A percentile compares a stretch with the other conserved stretches of the same genome.
Conservation (phyloP, 92 coral and sea anemone species). For the Paramuricea clavata region DNA sequence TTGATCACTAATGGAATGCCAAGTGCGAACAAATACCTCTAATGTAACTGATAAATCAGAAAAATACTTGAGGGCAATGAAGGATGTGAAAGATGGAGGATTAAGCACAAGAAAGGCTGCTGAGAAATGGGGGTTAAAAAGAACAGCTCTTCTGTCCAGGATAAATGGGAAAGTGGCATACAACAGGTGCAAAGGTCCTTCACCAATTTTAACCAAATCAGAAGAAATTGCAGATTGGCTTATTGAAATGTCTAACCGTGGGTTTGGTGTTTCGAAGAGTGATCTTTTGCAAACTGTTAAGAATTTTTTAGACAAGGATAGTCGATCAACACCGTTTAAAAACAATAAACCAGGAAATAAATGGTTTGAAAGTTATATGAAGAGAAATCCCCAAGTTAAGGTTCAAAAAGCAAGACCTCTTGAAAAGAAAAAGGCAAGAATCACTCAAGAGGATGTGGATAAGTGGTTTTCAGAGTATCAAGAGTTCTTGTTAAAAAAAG, state of each 20-base stretch:
- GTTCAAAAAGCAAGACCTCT: slow-evolving; percentile 58
- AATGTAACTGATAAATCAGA: too few relatives aligned
- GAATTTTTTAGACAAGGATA: slow-evolving; percentile 58
- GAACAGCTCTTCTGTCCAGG: slow-evolving; percentile 40
- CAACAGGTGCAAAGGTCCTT: slow-evolving; percentile 43
- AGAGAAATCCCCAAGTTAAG: slow-evolving; percentile 65
- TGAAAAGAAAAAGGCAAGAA: slow-evolving; percentile 64
- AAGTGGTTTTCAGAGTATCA: slow-evolving; percentile 58
- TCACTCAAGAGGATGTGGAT: slow-evolving; percentile 59
- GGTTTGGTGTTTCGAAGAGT: slow-evolving; percentile 61
- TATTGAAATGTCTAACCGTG: slow-evolving; percentile 57
- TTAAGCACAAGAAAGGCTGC: slow-evolving; percentile 35
- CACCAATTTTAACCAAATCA: slow-evolving; percentile 49
- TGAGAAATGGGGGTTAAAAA: slow-evolving; percentile 49
- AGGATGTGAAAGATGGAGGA: slow-evolving; percentile 34
- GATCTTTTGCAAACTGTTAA: slow-evolving; percentile 46
- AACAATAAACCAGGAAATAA: slow-evolving; percentile 60
- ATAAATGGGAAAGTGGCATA: slow-evolving; percentile 44
- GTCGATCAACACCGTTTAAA: slow-evolving; percentile 58
- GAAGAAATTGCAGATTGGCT: slow-evolving; percentile 65
- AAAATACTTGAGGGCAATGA: slow-evolving; percentile 23
- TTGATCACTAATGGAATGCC: too few relatives aligned
- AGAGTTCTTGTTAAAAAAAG: slow-evolving; percentile 46
- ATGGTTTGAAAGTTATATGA: slow-evolving; percentile 56
- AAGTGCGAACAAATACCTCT: too few relatives aligned